phyloP scores from a whole-genome alignment of 2,888 invertebrate species.

The Ormia ochracea region DNA sequence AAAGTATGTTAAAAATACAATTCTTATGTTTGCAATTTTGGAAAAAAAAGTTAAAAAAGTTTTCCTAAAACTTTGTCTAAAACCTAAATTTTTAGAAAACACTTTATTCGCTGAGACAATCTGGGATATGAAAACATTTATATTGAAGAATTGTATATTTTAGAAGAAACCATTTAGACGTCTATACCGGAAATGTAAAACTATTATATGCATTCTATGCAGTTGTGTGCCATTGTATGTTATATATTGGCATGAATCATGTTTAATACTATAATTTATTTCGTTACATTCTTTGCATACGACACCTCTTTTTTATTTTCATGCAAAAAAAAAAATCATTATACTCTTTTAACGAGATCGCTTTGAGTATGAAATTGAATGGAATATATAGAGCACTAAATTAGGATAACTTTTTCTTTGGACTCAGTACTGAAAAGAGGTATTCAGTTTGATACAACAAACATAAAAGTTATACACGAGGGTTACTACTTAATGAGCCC shows the following conservation, averaged over 20 bases:
- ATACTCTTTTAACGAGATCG: too few species aligned
- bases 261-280: slow-evolving; percentile 22
- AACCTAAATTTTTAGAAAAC: background rate
- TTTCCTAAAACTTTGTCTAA: too few species aligned
- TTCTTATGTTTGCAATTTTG: too few species aligned
- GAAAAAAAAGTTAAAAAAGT: too few species aligned
- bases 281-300: too few species aligned
- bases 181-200: slow-evolving; percentile 65
- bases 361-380: too few species aligned
- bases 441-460: background rate
- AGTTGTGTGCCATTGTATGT: slow-evolving; percentile 35
- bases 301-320: too few species aligned
- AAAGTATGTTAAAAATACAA: too few species aligned
- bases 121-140: background rate
- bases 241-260: background rate
- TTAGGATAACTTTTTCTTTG: slow-evolving; percentile 39
- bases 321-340: too few species aligned
- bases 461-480: background rate
- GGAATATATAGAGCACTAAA: too few species aligned
- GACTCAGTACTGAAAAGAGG: background rate
- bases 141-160: background rate
- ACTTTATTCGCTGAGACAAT: background rate
- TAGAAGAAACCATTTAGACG: slow-evolving; percentile 61
- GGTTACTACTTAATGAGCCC: background rate
- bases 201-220: slow-evolving; percentile 31